phyloP scores from a whole-genome alignment of 2,797 vertebrate species.

The Muscicapa comitata region DNA sequence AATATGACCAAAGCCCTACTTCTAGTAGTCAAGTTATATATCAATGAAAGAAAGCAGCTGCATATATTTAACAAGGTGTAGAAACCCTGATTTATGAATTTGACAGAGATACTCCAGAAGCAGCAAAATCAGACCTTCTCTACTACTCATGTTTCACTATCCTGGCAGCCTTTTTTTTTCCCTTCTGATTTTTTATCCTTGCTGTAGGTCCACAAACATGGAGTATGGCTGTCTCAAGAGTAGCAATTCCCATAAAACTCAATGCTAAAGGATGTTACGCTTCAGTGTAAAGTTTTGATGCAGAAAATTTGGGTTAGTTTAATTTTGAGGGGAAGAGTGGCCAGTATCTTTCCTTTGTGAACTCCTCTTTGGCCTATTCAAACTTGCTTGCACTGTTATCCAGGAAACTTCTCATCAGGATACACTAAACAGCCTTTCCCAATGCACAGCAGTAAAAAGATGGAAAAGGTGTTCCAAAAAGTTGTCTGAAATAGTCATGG shows the following conservation, averaged over 20 bases:
- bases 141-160: not conserved
- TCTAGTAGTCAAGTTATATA: not conserved
- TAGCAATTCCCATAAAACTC: not conserved
- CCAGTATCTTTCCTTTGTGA: not conserved
- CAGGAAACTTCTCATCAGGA: not conserved
- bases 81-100: not conserved
- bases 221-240: not conserved
- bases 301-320: not conserved
- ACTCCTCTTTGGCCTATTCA: not conserved
- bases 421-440: not conserved
- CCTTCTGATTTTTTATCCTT: not conserved
- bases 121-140: not conserved
- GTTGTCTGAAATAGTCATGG: not conserved
- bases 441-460: not conserved
- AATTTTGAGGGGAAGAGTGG: not conserved
- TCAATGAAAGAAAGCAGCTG: not conserved
- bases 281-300: not conserved
- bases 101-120: not conserved
- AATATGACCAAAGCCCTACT: not conserved
- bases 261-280: not conserved
- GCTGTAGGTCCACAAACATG: accelerated
- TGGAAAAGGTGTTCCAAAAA: not conserved
- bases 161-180: not conserved
- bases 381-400: not conserved
- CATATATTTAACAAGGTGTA: not conserved